These are phyloP conservation scores for Cryptoblepharus egeriae DNA, from an alignment of 2,797 vertebrate species.

Conservation along the genomic window DNA sequence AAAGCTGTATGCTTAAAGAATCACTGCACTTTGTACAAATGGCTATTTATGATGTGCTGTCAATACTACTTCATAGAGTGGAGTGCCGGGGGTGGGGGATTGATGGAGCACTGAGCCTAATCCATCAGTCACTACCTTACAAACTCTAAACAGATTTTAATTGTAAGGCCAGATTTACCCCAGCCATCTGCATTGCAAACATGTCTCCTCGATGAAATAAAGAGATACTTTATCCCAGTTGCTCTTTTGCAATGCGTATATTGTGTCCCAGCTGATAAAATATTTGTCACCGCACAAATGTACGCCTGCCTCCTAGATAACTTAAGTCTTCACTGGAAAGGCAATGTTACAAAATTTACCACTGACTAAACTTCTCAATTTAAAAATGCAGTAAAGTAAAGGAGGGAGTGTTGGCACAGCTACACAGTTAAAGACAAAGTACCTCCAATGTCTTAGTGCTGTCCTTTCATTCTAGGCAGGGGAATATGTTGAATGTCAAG, in stretches of 20 bases:
- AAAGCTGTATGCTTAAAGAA: conserved; percentile 70
- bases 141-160: conserved; percentile 82
- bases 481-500: conserved; percentile 10
- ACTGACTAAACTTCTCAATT: conserved; percentile 71
- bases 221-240: conserved; percentile 65
- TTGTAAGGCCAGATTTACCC: conserved; percentile 81
- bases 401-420: conserved; percentile 37
- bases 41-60: conserved; percentile 78
- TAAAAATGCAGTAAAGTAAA: conserved; percentile 61
- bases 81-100: conserved; percentile 38
- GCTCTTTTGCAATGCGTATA: conserved; percentile 72
- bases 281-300: conserved; percentile 77
- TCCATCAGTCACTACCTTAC: conserved; percentile 76
- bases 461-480: conserved; percentile 46
- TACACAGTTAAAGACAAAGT: conserved; percentile 59
- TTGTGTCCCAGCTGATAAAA: conserved; percentile 74
- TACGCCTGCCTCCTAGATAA: conserved; percentile 66
- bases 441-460: conserved; percentile 57
- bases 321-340: conserved; percentile 63
- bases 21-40: conserved; percentile 68
- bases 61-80: conserved; percentile 70
- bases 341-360: conserved; percentile 74
- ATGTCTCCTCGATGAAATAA: conserved; percentile 57
- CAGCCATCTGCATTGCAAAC: conserved; percentile 64
- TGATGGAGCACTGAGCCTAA: conserved; percentile 72